phyloP scores from a whole-genome alignment of 2,888 invertebrate species.

The Parnassius apollo region DNA sequence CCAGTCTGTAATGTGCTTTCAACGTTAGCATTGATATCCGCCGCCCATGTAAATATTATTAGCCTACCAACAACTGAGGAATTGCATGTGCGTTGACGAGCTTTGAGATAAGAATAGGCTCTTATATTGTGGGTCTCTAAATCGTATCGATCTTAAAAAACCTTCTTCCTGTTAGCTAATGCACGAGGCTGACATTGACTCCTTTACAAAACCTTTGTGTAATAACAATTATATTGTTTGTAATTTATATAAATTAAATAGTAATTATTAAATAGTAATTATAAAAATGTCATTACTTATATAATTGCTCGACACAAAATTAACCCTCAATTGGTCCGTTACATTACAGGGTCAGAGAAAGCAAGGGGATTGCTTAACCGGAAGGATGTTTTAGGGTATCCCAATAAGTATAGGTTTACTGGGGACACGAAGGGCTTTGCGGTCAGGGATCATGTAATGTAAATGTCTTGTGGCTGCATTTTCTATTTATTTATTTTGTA shows the following conservation, averaged over 20 bases:
- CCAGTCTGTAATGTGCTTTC: no score
- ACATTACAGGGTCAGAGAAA: slow-evolving; percentile 13
- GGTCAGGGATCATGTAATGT: slow-evolving; percentile 13
- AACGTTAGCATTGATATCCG: no score
- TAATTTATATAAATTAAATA: background rate
- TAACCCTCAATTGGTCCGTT: slow-evolving; percentile 15
- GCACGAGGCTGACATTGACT: no score
- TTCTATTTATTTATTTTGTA: slow-evolving; percentile 7
- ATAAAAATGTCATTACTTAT: slow-evolving; percentile 7
- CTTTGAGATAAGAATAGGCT: no score
- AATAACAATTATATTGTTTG: no score
- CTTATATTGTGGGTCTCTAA: no score
- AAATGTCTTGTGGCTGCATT: slow-evolving; percentile 4
- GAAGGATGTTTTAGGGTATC: slow-evolving; percentile 28
- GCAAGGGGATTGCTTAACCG: slow-evolving; percentile 20
- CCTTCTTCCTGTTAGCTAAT: no score
- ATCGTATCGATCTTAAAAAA: no score
- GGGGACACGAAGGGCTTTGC: slow-evolving; percentile 25
- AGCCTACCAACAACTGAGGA: no score
- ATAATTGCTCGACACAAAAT: slow-evolving; percentile 7
- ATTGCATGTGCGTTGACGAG: no score
- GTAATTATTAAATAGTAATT: background rate
- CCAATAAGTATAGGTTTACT: slow-evolving; percentile 30
- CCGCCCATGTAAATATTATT: no score
- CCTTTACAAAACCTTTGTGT: no score